A percentile compares a stretch with the other conserved stretches of the same genome.
Evolutionary conservation across 1,140 invertebrate genomes (phyloP).

Genomic region (Conus betulinus): DNA sequence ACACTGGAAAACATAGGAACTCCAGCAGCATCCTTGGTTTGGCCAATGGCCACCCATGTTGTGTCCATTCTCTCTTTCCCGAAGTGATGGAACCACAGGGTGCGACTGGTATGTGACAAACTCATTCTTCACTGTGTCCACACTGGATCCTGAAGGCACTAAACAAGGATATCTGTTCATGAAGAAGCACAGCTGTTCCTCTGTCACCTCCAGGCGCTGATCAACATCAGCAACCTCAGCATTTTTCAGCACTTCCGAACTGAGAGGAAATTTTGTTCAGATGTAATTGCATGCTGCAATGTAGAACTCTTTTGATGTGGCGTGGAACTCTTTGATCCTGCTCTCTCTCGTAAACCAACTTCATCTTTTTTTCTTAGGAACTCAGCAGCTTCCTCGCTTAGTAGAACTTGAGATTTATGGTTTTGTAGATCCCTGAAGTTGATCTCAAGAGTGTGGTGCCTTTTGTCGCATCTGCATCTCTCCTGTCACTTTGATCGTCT

Average conservation of each 20-base stretch:
- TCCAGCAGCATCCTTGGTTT: conserved; percentile 31
- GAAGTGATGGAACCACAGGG: neutral
- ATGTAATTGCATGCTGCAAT: neutral
- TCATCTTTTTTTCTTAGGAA: neutral
- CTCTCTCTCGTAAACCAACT: neutral
- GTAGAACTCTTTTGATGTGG: neutral
- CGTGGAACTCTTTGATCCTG: neutral
- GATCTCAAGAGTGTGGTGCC: neutral
- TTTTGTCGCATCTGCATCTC: neutral
- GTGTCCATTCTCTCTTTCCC: conserved; percentile 36
- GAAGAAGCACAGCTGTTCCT: conserved; percentile 27
- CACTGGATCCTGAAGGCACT: neutral
- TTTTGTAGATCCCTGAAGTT: neutral
- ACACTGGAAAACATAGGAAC: conserved; percentile 24
- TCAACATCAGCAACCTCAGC: conserved; percentile 45
- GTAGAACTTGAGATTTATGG: neutral
- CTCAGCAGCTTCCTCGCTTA: neutral
- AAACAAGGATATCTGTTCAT: conserved; percentile 38
- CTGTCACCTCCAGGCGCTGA: neutral
- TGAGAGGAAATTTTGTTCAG: conserved; percentile 33
- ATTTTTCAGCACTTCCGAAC: conserved; percentile 28
- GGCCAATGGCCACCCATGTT: conserved; percentile 34
- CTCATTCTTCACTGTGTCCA: conserved; percentile 15
- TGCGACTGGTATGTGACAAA: conserved; percentile 23
- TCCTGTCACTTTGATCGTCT: neutral